Percentiles rank a stretch among this genome's conserved stretches.
Conservation (phyloP, 2,888 invertebrate genomes). For the Torymus auratus region DNA sequence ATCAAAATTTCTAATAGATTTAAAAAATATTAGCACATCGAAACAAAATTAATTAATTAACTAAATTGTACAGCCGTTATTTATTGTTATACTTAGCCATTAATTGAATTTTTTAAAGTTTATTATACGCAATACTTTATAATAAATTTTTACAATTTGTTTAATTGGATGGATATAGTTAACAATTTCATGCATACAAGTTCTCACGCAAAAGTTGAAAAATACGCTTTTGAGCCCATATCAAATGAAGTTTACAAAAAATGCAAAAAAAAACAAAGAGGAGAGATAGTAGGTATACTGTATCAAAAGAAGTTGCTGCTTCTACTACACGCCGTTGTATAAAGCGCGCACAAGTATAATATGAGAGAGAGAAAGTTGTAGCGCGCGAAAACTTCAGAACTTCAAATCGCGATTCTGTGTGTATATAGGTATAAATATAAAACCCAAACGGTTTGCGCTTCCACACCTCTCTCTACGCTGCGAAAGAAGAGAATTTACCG, state of each 20-base stretch:
- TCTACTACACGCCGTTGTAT: neutral
- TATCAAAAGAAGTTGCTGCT: neutral
- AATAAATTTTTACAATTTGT: too few relatives aligned
- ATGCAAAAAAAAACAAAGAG: neutral
- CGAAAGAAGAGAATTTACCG: neutral
- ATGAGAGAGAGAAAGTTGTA: neutral
- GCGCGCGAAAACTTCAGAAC: slow-evolving; percentile 6
- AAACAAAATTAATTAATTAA: too few relatives aligned
- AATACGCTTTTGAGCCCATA: neutral
- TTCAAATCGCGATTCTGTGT: slow-evolving; percentile 5
- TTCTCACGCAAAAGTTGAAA: neutral
- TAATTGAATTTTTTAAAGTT: too few relatives aligned
- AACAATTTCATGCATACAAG: too few relatives aligned
- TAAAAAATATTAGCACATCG: too few relatives aligned
- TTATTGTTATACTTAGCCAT: too few relatives aligned
- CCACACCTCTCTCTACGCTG: neutral
- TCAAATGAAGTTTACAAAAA: slow-evolving; percentile 16
- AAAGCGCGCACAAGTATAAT: neutral
- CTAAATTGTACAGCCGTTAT: too few relatives aligned
- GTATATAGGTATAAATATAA: neutral
- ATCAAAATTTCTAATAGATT: too few relatives aligned
- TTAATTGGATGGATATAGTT: too few relatives aligned
- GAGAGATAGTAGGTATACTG: neutral
- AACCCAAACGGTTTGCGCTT: neutral
- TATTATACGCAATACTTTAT: too few relatives aligned